Evolutionary conservation across 2,888 invertebrate species (phyloP).

Genomic region (Oscheius myriophilus): DNA sequence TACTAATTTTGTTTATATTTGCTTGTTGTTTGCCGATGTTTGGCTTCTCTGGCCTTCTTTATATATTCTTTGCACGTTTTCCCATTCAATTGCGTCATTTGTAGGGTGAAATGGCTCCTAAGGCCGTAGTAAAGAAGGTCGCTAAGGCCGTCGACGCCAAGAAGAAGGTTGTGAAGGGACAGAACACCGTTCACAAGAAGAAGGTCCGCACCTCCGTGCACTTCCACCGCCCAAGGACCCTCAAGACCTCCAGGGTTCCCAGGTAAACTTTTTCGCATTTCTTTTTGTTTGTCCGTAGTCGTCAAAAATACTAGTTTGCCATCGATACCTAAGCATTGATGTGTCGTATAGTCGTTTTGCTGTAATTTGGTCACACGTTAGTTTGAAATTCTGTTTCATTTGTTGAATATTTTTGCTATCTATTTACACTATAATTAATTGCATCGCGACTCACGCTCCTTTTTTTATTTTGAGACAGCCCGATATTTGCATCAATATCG

Average conservation of each 20-base stretch:
- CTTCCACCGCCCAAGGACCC: slow-evolving; percentile 92
- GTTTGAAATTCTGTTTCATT: too few species aligned
- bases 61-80: slow-evolving; percentile 6
- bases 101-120: slow-evolving; percentile 53
- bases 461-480: too few species aligned
- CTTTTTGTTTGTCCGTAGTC: too few species aligned
- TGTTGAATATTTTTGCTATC: too few species aligned
- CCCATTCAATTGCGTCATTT: slow-evolving; percentile 22
- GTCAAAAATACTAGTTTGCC: too few species aligned
- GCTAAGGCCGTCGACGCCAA: slow-evolving; percentile 69
- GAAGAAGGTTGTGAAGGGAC: slow-evolving; percentile 69
- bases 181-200: slow-evolving; percentile 56
- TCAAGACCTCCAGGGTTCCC: slow-evolving; percentile 88
- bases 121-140: slow-evolving; percentile 50
- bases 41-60: slow-evolving; percentile 22
- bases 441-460: too few species aligned
- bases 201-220: slow-evolving; percentile 92
- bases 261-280: slow-evolving; percentile 77
- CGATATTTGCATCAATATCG: background rate
- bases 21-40: background rate
- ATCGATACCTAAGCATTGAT: too few species aligned
- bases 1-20: slow-evolving; percentile 5
- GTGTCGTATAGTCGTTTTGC: too few species aligned
- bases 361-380: too few species aligned
- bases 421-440: too few species aligned